Conservation (phyloP, 2,113 vertebrate genomes). For the Pleuronectes platessa region DNA sequence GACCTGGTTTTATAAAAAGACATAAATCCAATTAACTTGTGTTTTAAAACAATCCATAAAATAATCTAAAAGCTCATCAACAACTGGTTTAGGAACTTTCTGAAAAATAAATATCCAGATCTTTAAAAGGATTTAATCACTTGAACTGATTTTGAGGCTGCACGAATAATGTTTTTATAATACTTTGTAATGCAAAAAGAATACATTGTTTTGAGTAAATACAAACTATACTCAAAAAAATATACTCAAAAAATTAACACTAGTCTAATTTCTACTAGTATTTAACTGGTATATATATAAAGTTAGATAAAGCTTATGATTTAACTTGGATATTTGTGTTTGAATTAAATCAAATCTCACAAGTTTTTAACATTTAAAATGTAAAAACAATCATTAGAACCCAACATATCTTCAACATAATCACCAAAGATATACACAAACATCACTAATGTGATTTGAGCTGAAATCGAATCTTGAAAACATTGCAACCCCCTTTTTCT, state of each 20-base stretch:
- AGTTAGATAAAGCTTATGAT: neutral
- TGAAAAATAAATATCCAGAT: too few relatives aligned
- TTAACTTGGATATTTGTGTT: neutral
- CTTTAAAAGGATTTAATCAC: too few relatives aligned
- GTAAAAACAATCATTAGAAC: neutral
- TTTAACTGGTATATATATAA: neutral
- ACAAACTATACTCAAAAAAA: too few relatives aligned
- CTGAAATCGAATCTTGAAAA: neutral
- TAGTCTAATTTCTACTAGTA: too few relatives aligned
- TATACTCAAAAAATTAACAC: neutral
- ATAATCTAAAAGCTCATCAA: neutral
- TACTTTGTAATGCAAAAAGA: too few relatives aligned
- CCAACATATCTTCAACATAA: neutral
- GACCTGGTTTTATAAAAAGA: too few relatives aligned
- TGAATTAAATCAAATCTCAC: neutral
- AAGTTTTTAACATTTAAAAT: neutral
- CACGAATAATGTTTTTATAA: too few relatives aligned
- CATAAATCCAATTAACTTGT: too few relatives aligned
- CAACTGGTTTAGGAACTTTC: too few relatives aligned
- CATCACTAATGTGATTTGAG: neutral
- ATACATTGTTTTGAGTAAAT: too few relatives aligned
- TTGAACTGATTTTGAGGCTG: too few relatives aligned
- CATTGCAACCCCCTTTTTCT: neutral
- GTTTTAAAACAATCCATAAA: neutral
- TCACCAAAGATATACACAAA: too few relatives aligned